These are phyloP conservation scores for Rhabdophis nuchalis DNA, from an alignment of 2,797 vertebrate species.

Conservation along the genomic window DNA sequence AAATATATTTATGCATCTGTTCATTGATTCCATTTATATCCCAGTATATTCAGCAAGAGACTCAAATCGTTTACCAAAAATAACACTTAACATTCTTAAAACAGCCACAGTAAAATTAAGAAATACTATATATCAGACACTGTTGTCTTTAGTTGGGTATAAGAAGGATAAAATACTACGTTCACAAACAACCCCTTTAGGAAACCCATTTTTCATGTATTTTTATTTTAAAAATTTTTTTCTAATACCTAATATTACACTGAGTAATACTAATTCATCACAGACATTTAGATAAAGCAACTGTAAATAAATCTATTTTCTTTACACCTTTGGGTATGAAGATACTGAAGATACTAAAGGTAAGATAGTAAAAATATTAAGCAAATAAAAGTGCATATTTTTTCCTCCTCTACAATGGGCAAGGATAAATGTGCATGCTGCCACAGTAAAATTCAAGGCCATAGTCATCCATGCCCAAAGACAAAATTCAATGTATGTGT, in stretches of 20 bases:
- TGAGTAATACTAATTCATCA: not conserved
- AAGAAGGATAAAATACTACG: not conserved
- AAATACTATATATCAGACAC: not conserved
- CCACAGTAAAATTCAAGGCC: not conserved
- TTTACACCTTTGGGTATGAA: not conserved
- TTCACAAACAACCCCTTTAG: not conserved
- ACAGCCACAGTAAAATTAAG: not conserved
- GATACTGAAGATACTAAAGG: not conserved
- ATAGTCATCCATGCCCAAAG: not conserved
- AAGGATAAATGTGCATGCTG: not conserved
- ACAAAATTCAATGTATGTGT: not conserved
- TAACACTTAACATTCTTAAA: not conserved
- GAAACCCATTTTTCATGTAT: not conserved
- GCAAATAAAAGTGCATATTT: not conserved
- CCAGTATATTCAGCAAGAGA: not conserved
- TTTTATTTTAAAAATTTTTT: not conserved
- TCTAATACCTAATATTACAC: not conserved
- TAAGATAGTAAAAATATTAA: not conserved
- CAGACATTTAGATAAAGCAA: not conserved
- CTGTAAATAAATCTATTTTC: not conserved
- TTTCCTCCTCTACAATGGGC: not conserved
- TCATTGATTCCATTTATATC: not conserved
- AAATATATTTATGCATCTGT: not conserved
- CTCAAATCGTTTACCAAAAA: not conserved
- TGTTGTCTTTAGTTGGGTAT: not conserved